Conservation (phyloP, 2,113 vertebrate species). For the Caloenas nicobarica region DNA sequence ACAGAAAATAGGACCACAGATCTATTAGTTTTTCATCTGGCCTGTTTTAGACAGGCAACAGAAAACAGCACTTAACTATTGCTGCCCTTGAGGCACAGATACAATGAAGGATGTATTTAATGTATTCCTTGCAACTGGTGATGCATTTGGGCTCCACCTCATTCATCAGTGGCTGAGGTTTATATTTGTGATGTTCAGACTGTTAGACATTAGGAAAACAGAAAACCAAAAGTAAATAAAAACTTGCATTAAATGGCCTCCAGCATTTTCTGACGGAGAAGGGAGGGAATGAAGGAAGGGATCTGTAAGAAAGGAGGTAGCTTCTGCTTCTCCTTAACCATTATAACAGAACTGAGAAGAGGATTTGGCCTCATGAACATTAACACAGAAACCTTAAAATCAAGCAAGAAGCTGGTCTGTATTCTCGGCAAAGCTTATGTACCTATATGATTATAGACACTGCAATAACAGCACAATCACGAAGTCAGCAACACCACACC, state of each 20-base stretch:
- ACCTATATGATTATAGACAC: background rate
- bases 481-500: background rate
- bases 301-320: background rate
- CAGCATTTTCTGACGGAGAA: background rate
- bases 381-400: background rate
- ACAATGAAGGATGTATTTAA: background rate
- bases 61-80: background rate
- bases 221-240: background rate
- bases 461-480: background rate
- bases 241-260: background rate
- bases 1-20: background rate
- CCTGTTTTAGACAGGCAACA: background rate
- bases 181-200: background rate
- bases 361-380: background rate
- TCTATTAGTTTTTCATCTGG: background rate
- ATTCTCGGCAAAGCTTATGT: background rate
- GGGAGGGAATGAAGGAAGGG: background rate
- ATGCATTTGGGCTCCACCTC: background rate
- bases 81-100: background rate
- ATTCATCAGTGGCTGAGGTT: background rate
- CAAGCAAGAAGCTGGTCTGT: background rate
- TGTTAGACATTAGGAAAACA: background rate
- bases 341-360: background rate
- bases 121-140: background rate
- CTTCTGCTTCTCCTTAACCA: background rate